Conservation (phyloP, 2,797 vertebrate species). For the Carcharodon carcharias region DNA sequence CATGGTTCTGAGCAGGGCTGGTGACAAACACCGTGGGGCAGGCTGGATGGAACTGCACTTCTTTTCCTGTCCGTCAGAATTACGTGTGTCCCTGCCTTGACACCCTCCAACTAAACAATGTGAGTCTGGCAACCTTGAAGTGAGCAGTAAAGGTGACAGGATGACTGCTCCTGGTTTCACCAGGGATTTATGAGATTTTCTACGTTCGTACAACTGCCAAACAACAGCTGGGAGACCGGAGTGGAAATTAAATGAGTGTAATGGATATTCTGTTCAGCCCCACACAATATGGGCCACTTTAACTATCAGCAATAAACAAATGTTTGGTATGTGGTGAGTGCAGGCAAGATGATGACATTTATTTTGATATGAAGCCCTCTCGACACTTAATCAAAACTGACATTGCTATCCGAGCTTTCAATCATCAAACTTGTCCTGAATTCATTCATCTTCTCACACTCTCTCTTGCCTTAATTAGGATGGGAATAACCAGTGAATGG, state of each 20-base stretch:
- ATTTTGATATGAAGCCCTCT: not conserved
- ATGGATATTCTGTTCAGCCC: not conserved
- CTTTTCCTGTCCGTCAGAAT: not conserved
- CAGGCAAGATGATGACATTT: not conserved
- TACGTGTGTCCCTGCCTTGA: not conserved
- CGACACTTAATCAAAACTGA: not conserved
- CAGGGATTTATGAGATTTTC: slow-evolving; percentile 8
- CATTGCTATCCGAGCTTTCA: not conserved
- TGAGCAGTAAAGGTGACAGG: not conserved
- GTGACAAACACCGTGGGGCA: not conserved
- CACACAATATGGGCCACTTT: not conserved
- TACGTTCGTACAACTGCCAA: not conserved
- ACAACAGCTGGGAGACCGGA: not conserved
- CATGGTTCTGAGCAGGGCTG: not conserved
- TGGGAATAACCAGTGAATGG: not conserved
- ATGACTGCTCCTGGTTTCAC: not conserved
- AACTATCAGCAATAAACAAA: not conserved
- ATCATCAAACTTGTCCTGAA: not conserved
- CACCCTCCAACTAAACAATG: too few relatives aligned
- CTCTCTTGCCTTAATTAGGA: not conserved
- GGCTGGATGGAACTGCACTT: not conserved
- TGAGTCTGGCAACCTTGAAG: not conserved
- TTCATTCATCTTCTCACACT: not conserved
- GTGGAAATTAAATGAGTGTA: not conserved
- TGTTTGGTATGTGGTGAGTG: not conserved